Base-by-base conservation (phyloP, 2,113 vertebrate genomes). In the Cyprinodon brontotheroides region DNA sequence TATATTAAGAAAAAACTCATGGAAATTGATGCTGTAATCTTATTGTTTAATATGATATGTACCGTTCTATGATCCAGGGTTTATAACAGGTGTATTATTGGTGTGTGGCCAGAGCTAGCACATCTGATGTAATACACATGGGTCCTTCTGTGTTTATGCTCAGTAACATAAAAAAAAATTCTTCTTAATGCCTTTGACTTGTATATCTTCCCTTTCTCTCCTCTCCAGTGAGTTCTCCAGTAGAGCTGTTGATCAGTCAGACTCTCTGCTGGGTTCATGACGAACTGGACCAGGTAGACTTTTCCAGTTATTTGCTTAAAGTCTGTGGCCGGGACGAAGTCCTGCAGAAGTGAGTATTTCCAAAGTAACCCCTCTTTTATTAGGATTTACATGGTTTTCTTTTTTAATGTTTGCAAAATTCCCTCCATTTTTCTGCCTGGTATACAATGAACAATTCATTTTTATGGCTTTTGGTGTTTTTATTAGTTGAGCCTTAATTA, bases 191-290 rank as follows among this genome's bases (percentile, higher is more conserved):
- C 29, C 29, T 29, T 29, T 29, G 29, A 29, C 29, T 22, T 65
- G 10, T 11, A 36, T 60, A 2, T 12, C 37, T 17, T 47, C 43
- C 10, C 38, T 17, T 5, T 68, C 4, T 39, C 41, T 71, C 43
- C 0, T 38, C 29, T 50, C 20, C 94, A 99, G 98, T 97, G 93
- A 98, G 95, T 88, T 99, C 98, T 85, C 96, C 97, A 40, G 96
- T 99, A 82, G 98, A 99, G 91, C 92, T 99, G 83, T 87, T 99
- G 79, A 97, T 99, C 91, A 97, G 98, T 93, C 98, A 99, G 92
- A 98, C 98, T 43, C 95, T 99, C 72, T 99, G 98, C 86, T 99
- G 98, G 97, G 96, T 96, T 39, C 98, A 99, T 7, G 98, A 99
- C 88, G 97, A 99, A 92, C 93, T 99, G 89, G 97, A 96, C 91